Percentiles rank a stretch among this genome's conserved stretches.
phyloP scores from a whole-genome alignment of 2,888 invertebrate species.

The Stenichneumon culpator region DNA sequence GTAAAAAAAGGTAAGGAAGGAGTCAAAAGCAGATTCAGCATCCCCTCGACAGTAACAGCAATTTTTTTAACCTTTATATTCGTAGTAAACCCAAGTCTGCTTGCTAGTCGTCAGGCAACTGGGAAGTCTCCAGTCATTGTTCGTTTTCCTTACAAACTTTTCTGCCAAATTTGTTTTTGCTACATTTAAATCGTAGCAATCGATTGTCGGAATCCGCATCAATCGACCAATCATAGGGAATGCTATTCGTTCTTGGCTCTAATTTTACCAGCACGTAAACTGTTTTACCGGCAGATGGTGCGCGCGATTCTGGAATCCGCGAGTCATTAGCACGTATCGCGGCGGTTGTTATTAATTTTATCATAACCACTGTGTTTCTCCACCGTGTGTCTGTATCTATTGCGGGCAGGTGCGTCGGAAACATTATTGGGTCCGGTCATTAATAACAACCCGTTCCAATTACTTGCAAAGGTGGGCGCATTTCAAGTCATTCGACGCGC shows the following conservation, averaged over 20 bases:
- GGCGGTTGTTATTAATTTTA: slow-evolving; percentile 9
- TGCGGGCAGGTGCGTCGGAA: slow-evolving; percentile 30
- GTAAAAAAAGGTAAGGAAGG: too few relatives aligned
- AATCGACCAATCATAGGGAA: not conserved
- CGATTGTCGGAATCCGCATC: not conserved
- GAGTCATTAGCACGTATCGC: slow-evolving; percentile 14
- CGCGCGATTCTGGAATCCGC: slow-evolving; percentile 20
- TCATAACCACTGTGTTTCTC: not conserved
- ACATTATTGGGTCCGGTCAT: slow-evolving; percentile 64
- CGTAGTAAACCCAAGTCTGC: too few relatives aligned
- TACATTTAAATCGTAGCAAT: not conserved
- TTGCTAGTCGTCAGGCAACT: too few relatives aligned
- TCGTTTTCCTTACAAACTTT: slow-evolving; percentile 7
- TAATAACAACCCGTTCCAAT: slow-evolving; percentile 63
- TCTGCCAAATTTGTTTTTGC: not conserved
- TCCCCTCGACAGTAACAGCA: too few relatives aligned
- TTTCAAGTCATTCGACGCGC: slow-evolving; percentile 25
- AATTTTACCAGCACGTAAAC: slow-evolving; percentile 5
- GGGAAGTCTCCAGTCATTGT: too few relatives aligned
- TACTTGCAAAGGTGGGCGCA: slow-evolving; percentile 41
- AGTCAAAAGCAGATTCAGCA: too few relatives aligned
- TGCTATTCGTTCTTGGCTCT: not conserved
- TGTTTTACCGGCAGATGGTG: slow-evolving; percentile 6
- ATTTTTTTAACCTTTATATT: too few relatives aligned
- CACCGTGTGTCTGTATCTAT: not conserved